Conservation (phyloP, 2,113 vertebrate genomes). For the Spheniscus mendiculus region DNA sequence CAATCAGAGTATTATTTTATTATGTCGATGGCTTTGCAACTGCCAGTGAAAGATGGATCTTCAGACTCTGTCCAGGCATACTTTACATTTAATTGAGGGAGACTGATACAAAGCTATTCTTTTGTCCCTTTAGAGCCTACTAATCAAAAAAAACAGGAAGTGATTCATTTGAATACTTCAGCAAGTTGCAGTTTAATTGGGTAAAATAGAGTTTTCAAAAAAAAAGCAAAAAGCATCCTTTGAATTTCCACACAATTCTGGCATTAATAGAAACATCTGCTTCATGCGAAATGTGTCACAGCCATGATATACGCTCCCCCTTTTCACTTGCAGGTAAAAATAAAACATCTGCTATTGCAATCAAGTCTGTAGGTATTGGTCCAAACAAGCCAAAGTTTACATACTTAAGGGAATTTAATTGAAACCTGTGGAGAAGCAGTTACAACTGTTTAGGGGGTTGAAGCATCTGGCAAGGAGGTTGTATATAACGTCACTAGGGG, state of each 20-base stretch:
- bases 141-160: neutral
- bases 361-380: neutral
- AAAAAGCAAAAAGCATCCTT: neutral
- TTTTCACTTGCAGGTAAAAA: constrained; percentile 32
- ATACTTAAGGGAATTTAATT: neutral
- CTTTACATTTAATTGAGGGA: constrained; percentile 59
- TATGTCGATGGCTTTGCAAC: constrained; percentile 49
- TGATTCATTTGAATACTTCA: constrained; percentile 32
- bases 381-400: neutral
- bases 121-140: constrained; percentile 37
- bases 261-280: constrained; percentile 54
- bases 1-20: constrained; percentile 68
- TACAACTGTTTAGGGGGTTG: neutral
- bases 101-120: constrained; percentile 48
- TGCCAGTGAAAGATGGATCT: constrained; percentile 55
- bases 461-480: constrained; percentile 9
- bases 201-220: neutral
- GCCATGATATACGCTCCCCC: neutral
- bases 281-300: neutral
- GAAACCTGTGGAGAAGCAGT: neutral
- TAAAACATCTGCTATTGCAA: constrained; percentile 36
- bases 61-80: constrained; percentile 53
- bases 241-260: constrained; percentile 25
- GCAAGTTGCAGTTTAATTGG: constrained; percentile 35
- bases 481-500: neutral